A percentile compares a stretch with the other conserved stretches of the same genome.
Conservation (phyloP, 2,113 vertebrate genomes). For the Chaetorhynchus papuensis region DNA sequence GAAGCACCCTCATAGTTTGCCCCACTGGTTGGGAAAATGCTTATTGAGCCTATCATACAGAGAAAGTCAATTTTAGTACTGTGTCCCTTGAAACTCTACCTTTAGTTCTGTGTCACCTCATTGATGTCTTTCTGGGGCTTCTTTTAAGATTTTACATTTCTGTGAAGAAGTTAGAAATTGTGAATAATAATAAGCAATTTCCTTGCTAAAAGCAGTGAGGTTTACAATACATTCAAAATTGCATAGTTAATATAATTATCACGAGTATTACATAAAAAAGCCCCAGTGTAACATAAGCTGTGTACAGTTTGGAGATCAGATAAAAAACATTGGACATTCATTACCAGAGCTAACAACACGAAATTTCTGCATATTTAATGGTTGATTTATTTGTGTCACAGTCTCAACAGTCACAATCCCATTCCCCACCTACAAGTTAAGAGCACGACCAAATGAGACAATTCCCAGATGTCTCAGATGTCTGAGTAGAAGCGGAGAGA, state of each 20-base stretch:
- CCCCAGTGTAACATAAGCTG: not conserved
- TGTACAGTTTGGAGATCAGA: not conserved
- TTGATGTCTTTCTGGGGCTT: not conserved
- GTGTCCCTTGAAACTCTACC: not conserved
- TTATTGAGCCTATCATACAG: not conserved
- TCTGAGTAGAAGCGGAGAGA: not conserved
- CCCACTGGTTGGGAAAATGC: not conserved
- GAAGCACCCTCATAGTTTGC: not conserved
- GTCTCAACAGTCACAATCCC: not conserved
- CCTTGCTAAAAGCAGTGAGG: not conserved
- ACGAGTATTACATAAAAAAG: not conserved
- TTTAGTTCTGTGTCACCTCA: not conserved
- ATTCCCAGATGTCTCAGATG: not conserved
- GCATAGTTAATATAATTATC: not conserved
- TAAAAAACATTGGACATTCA: not conserved
- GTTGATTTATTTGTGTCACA: not conserved
- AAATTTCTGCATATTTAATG: not conserved
- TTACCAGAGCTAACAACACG: not conserved
- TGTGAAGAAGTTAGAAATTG: not conserved
- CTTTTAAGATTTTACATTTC: not conserved
- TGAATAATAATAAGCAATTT: not conserved
- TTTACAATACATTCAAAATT: not conserved
- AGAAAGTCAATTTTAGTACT: not conserved
- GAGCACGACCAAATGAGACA: not conserved
- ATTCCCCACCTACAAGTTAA: not conserved